Percentiles rank a stretch among this genome's conserved stretches.
These are phyloP conservation scores for Micrastur ruficollis DNA, from an alignment of 2,797 vertebrate species.

Conservation along the genomic window DNA sequence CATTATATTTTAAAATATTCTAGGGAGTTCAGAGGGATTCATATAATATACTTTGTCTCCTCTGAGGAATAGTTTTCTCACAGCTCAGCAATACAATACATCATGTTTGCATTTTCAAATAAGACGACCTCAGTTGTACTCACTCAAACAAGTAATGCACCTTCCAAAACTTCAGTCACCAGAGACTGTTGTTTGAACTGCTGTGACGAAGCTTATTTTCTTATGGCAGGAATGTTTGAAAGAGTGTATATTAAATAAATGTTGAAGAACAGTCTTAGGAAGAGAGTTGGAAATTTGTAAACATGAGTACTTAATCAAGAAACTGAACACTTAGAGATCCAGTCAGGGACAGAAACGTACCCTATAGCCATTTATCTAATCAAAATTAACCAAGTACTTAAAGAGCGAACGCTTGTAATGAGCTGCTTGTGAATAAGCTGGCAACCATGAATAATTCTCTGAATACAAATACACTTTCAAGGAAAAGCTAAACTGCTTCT, in stretches of 20 bases:
- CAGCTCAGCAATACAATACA: not conserved
- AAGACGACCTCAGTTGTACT: not conserved
- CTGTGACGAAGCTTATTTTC: constrained; percentile 23
- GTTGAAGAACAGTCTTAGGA: not conserved
- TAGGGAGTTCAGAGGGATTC: not conserved
- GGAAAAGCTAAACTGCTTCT: constrained; percentile 24
- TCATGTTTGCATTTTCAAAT: not conserved
- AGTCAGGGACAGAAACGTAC: not conserved
- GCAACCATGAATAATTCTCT: constrained; percentile 7
- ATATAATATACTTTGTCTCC: not conserved
- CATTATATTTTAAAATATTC: not conserved
- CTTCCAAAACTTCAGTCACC: not conserved
- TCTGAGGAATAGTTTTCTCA: not conserved
- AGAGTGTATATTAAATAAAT: constrained; percentile 27
- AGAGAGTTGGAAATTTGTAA: constrained; percentile 24
- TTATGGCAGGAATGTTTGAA: constrained; percentile 1
- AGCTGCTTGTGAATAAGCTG: constrained; percentile 44
- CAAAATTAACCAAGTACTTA: constrained; percentile 60
- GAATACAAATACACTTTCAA: constrained; percentile 37
- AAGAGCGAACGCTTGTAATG: constrained; percentile 3
- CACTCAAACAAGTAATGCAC: not conserved
- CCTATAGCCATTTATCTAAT: constrained; percentile 52
- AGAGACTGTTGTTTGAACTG: not conserved
- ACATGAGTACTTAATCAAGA: constrained; percentile 25
- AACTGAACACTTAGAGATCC: constrained; percentile 4